Percentiles rank a stretch among this genome's conserved stretches.
Evolutionary conservation across 2,113 vertebrate species (phyloP).

Genomic region (Podarcis muralis): DNA sequence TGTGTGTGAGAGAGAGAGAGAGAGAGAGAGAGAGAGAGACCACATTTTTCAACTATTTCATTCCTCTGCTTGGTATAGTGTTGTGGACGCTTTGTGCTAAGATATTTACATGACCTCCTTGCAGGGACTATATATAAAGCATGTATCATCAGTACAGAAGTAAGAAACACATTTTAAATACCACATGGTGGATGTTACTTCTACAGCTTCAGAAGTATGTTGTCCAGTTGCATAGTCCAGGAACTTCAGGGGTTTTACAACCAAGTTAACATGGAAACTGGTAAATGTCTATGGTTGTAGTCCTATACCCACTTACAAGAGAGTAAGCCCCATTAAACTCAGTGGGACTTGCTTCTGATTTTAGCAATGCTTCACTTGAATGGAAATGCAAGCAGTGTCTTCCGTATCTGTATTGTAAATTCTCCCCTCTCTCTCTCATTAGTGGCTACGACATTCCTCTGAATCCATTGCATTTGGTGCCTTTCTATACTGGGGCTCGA

Average conservation of each 20-base stretch:
- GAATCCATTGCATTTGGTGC: constrained; percentile 92
- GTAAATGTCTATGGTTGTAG: neutral
- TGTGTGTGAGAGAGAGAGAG: too few species aligned
- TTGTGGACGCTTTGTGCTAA: too few species aligned
- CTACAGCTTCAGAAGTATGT: neutral
- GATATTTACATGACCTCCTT: neutral
- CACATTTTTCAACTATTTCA: too few species aligned
- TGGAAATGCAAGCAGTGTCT: neutral
- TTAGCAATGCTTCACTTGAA: neutral
- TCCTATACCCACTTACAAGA: neutral
- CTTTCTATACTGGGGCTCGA: constrained; percentile 91
- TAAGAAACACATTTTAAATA: neutral
- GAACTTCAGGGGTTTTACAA: neutral
- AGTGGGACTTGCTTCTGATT: neutral
- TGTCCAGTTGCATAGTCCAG: neutral
- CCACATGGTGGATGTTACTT: neutral
- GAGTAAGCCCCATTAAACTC: neutral
- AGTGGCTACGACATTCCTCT: constrained; percentile 94
- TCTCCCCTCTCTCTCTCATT: neutral
- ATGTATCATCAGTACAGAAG: neutral
- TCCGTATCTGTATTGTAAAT: neutral
- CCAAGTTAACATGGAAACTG: neutral
- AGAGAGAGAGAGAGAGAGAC: too few species aligned
- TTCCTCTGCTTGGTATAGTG: too few species aligned
- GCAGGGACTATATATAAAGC: too few species aligned